A percentile compares a stretch with the other conserved stretches of the same genome.
Evolutionary conservation across 2,113 vertebrate species (phyloP).

Genomic region (Sinocyclocheilus rhinocerous): DNA sequence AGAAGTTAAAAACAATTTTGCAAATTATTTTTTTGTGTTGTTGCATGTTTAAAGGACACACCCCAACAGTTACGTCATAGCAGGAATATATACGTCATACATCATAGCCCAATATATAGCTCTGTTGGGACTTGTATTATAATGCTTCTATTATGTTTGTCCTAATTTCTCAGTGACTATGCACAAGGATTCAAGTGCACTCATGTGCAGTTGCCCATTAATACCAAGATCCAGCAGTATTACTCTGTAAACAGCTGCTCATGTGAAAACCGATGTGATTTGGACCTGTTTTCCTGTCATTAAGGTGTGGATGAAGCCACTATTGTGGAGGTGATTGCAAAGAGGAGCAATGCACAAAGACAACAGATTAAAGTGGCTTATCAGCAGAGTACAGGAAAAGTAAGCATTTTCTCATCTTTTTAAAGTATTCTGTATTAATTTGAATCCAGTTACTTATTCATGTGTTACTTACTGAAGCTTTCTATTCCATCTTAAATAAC

Average conservation of each 20-base stretch:
- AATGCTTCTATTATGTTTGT: not conserved
- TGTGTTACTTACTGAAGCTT: too few species aligned
- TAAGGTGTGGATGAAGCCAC: conserved; percentile 87
- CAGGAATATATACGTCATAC: not conserved
- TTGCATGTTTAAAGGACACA: not conserved
- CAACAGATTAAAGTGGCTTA: conserved; percentile 88
- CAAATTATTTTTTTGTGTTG: not conserved
- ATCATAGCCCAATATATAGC: too few species aligned
- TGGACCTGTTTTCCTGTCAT: not conserved
- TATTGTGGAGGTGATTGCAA: conserved; percentile 84
- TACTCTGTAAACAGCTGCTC: not conserved
- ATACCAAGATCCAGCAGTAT: not conserved
- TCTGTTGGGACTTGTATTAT: not conserved
- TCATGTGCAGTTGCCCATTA: not conserved
- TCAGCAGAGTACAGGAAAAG: conserved; percentile 80
- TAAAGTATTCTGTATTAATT: not conserved
- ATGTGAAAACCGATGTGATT: not conserved
- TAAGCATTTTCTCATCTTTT: conserved; percentile 58
- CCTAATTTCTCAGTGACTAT: not conserved
- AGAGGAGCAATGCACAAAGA: conserved; percentile 85
- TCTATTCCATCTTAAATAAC: too few species aligned
- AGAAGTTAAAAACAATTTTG: not conserved
- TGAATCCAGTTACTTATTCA: not conserved
- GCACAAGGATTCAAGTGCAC: not conserved
- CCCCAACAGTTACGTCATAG: not conserved